Base-by-base conservation (phyloP, 2,888 invertebrate species). In the Hirtodrosophila trivittata region DNA sequence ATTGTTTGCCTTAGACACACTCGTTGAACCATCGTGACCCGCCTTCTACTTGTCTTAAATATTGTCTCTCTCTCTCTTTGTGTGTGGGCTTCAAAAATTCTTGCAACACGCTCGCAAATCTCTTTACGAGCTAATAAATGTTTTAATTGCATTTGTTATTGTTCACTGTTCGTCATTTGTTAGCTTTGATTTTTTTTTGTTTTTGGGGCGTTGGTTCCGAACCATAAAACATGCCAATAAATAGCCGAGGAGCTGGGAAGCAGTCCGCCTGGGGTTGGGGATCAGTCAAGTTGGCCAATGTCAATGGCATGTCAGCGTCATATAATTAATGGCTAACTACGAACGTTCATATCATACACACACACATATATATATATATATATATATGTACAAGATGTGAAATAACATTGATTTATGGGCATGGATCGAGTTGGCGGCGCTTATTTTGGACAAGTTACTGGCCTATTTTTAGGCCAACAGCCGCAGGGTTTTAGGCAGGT, bases 121-220 rank as follows among this genome's bases (percentile, higher is more conserved):
- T 69, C 47, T 84, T 84, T 49, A 59, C 66, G 64, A 64, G 54
- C 81, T 57, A 76, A 84, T 84, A 80, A 84, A 84, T 69, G 43
- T 73, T 64, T 76, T 55, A 76, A 59, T 63, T 84, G 73, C 80
- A 45, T 70, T 64, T 21, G 51, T 57, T 64, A 55, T 46, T 45
- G 54, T 47, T 47, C 5, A 2, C 18, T 21, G 3, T 21, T 42
- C 14, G 33, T 9, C 18, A 13, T 35, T 37, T 38, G 43, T 38
- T 28, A 28, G 21, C 30, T 32, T 8, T 51, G 33, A n/a, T n/a
- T n/a, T n/a, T n/a, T n/a, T n/a, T n/a, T n/a, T n/a, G n/a, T n/a
- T 21, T 21, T 21, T 21, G 18, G 9, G 33, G 33, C 14, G 33
- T 46, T 39, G 18, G 25, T 21, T 21, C 5, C 18, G 3, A 21